Evolutionary conservation across 2,113 vertebrate genomes (phyloP), one percentile per base, ranked within the genome.

Genomic region (Cephalophus harveyi): DNA sequence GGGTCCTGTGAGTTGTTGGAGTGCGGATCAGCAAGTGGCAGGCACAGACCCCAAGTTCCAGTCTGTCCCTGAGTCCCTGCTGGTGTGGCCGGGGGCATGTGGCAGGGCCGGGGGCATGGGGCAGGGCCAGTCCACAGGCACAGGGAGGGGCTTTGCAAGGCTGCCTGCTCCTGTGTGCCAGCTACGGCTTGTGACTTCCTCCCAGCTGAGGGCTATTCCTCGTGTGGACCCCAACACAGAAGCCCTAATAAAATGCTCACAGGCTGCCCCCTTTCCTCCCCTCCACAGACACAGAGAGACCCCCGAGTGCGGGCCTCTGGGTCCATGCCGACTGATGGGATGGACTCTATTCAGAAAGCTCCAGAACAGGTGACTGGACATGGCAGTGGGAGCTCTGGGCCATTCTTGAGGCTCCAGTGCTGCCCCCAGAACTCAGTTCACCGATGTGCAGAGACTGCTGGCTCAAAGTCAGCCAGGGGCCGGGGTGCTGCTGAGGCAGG

Each of bases 61-160:
- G 36, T 52, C 55, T 30, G 28, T 43, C 33, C 52, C 57, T 4
- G 8, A 33, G 90, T 50, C 48, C 46, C 48, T 36, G 7, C 52
- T 43, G 6, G 52, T 5, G 76, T 43, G 48, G 25, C 46, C 33
- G 0, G 4, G 43, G 55, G 12, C 8, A 14, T 2, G 21, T 0
- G 1, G 11, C 74, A 7, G 13, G 1, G 25, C 46, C 33, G 0
- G 3, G 43, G 40, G 21, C 6, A 10, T 1, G 11, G 21, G 67
- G 67, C 9, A 30, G 54, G 54, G 59, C 50, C 1, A 8, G 15
- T 12, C 7, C 7, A 13, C 9, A 10, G 11, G 48, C 10, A 2
- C 43, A 11, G 59, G 30, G 54, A 55, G 64, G n/a, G n/a, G 23
- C 28, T 25, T 17, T 28, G 0, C 3, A 14, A 4, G 16, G 16